Evolutionary conservation across 53 echinoderm and acorn worm species (phyloP).

Genomic region (Hippasteria phrygiana): DNA sequence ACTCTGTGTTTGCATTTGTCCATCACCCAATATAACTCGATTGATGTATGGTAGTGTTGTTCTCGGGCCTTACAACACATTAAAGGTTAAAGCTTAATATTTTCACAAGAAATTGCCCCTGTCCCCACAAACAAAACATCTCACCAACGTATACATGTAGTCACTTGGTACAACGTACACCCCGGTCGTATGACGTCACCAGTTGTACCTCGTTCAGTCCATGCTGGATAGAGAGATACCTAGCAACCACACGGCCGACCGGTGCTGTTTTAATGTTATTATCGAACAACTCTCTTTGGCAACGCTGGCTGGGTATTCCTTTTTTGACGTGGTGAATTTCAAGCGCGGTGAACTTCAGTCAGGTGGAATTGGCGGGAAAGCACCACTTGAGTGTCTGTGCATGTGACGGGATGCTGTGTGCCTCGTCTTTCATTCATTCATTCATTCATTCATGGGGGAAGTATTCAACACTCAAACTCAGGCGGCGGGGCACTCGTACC

Average conservation of each 20-base stretch:
- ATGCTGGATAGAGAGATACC: background rate
- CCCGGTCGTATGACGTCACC: background rate
- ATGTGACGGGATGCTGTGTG: background rate
- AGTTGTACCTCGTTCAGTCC: background rate
- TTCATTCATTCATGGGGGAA: background rate
- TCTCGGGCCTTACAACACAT: background rate
- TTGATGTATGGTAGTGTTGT: background rate
- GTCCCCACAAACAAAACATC: background rate
- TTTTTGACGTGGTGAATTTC: background rate
- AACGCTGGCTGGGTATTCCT: background rate
- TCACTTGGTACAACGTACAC: background rate
- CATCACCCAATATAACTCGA: background rate
- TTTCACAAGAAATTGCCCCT: background rate
- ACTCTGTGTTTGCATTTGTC: background rate
- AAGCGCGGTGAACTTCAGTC: constrained; percentile 10
- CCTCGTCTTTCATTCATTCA: constrained; percentile 1
- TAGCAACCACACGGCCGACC: background rate
- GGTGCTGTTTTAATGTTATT: background rate
- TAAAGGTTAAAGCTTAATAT: background rate
- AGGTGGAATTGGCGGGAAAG: background rate
- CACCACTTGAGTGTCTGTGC: background rate
- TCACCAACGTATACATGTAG: too few relatives aligned
- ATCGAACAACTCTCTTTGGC: background rate
- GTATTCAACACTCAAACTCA: background rate
- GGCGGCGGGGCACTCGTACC: background rate